Base-by-base conservation (phyloP, 2,113 vertebrate genomes). In the Sinocyclocheilus rhinocerous region DNA sequence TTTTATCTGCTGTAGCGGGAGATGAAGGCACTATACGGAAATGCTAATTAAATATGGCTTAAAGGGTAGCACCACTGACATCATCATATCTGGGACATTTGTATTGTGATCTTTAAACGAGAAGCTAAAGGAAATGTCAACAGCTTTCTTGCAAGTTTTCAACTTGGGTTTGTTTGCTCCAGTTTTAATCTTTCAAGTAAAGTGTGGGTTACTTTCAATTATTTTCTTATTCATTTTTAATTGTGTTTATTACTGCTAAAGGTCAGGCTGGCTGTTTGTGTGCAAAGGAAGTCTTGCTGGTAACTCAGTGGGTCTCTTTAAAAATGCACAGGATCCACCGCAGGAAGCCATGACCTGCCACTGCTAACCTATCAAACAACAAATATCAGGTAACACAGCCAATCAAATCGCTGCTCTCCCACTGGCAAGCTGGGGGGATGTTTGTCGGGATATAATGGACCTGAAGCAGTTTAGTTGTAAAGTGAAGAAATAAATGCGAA, bases 171-270 rank as follows among this genome's bases (percentile, higher is more conserved):
- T 83, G 87, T 63, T 67, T 87, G 89, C 90, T 87, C 39, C 45
- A 76, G 72, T 78, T 88, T 76, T 81, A 84, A 88, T 85, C 86
- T 89, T 89, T 87, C 72, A 55, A 81, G 70, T 55, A 85, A 90
- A 87, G 85, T 63, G 77, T 33, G 20, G 92, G 90, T 94, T 95
- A 95, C 93, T 94, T 95, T 94, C 93, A 95, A 94, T 95, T 94
- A 95, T 92, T 92, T 93, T 91, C 93, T 94, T 92, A 94, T 96
- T 93, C 93, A 96, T 96, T 92, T 96, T 95, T 96, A 95, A 96
- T 96, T 92, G 88, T 95, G 94, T 95, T 95, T 95, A 92, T 95
- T 94, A 83, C 90, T 87, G 88, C 85, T 92, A 93, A 96, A 96
- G 94, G 95, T 95, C 93, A 94, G 87, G 18, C 65, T 89, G 91